Conservation (phyloP, 2,888 invertebrate genomes). For the Yponomeuta sedellus region DNA sequence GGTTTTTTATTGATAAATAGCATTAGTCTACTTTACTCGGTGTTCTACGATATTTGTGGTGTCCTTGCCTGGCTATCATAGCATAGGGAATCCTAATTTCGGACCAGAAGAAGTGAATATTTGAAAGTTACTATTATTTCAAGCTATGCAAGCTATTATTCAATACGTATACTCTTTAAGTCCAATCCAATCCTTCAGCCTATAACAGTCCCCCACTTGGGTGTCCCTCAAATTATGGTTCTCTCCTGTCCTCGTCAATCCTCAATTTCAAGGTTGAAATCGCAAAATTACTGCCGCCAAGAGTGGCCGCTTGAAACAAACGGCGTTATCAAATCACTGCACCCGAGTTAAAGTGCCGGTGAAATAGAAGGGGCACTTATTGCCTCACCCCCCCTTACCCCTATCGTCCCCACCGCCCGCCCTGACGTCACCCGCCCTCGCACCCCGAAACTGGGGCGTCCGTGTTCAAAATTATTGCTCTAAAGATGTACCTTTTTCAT, state of each 20-base stretch:
- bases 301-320: conserved; percentile 67
- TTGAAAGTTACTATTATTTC: too few relatives aligned
- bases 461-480: conserved; percentile 18
- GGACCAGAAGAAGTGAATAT: too few relatives aligned
- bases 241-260: background rate
- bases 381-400: conserved; percentile 35
- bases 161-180: too few relatives aligned
- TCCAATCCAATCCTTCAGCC: too few relatives aligned
- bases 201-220: too few relatives aligned
- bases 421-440: conserved; percentile 6
- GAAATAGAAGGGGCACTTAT: conserved; percentile 71
- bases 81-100: too few relatives aligned
- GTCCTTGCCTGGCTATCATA: too few relatives aligned
- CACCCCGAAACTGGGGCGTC: conserved; percentile 16
- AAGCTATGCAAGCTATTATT: too few relatives aligned
- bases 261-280: conserved; percentile 32
- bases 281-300: conserved; percentile 51
- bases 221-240: background rate
- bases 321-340: conserved; percentile 75
- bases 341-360: conserved; percentile 70
- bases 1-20: too few relatives aligned
- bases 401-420: conserved; percentile 19
- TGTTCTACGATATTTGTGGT: too few relatives aligned
- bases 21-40: too few relatives aligned
- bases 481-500: conserved; percentile 6